A percentile compares a stretch with the other conserved stretches of the same genome.
These are phyloP conservation scores for Tachina lurida DNA, from an alignment of 2,888 invertebrate genomes.

Conservation along the genomic window DNA sequence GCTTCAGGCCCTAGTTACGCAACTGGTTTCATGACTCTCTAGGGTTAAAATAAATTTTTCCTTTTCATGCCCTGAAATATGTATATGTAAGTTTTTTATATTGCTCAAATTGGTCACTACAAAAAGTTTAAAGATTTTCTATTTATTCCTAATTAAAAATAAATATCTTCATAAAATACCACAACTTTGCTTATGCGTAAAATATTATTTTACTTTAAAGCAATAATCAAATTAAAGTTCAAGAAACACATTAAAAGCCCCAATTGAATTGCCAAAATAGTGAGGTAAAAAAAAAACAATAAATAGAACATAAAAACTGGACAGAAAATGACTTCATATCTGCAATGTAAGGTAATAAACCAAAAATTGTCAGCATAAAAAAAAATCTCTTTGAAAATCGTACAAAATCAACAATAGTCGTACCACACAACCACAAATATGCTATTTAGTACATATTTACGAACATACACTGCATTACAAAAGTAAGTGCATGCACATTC, in stretches of 20 bases:
- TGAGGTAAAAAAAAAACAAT: slow-evolving; percentile 9
- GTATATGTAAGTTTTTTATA: too few species aligned
- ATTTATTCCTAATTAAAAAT: too few species aligned
- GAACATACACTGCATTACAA: slow-evolving; percentile 12
- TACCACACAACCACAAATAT: slow-evolving; percentile 54
- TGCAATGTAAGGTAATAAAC: slow-evolving; percentile 73
- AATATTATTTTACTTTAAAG: slow-evolving; percentile 38
- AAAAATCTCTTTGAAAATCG: slow-evolving; percentile 58
- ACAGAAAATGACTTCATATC: slow-evolving; percentile 71
- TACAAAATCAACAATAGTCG: slow-evolving; percentile 68
- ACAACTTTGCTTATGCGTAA: slow-evolving; percentile 43
- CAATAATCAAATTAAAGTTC: slow-evolving; percentile 49
- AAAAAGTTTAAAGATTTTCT: too few species aligned
- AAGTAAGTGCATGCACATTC: background rate
- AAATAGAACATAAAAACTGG: slow-evolving; percentile 37
- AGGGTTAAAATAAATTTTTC: too few species aligned
- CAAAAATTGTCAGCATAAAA: slow-evolving; percentile 70
- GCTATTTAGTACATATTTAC: slow-evolving; percentile 47
- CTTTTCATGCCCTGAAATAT: too few species aligned
- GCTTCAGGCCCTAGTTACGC: too few species aligned
- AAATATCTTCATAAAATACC: background rate
- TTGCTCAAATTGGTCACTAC: too few species aligned
- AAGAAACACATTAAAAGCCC: slow-evolving; percentile 48
- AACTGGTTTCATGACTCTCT: too few species aligned
- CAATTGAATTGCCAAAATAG: slow-evolving; percentile 68